A percentile compares a stretch with the other conserved stretches of the same genome.
Evolutionary conservation across 2,888 invertebrate genomes (phyloP).

Genomic region (Byasa hedistus): DNA sequence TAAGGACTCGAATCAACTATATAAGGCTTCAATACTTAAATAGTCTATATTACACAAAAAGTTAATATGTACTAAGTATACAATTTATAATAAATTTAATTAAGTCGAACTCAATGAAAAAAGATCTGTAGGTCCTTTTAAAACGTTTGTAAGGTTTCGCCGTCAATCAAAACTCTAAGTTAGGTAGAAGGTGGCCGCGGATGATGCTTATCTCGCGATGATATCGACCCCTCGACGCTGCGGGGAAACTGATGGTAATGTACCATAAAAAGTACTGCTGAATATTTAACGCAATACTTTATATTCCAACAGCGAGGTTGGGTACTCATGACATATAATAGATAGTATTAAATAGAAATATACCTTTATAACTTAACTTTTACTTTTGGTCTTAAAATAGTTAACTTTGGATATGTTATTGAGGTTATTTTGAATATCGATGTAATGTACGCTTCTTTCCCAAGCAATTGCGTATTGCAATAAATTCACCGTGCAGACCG

Average conservation of each 20-base stretch:
- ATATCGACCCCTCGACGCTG: conserved; percentile 34
- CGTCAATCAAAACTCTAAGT: conserved; percentile 20
- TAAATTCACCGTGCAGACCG: conserved; percentile 18
- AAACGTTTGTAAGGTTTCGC: conserved; percentile 3
- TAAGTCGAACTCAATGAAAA: conserved; percentile 3
- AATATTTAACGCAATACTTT: conserved; percentile 9
- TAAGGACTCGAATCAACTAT: no score
- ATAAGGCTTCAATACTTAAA: no score
- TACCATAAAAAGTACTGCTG: conserved; percentile 23
- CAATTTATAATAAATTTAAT: conserved; percentile 15
- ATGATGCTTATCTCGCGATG: conserved; percentile 47
- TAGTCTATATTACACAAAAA: no score
- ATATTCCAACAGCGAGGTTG: no score
- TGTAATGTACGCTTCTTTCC: conserved; percentile 6
- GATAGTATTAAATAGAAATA: no score
- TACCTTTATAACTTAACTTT: no score
- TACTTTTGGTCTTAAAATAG: no score
- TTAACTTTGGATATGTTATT: no score
- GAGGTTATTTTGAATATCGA: no score
- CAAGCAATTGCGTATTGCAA: conserved; percentile 9
- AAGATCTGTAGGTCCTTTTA: conserved; percentile 7
- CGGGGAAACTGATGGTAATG: conserved; percentile 21
- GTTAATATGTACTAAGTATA: conserved; percentile 11
- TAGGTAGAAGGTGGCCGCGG: conserved; percentile 10
- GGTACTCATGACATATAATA: no score